phyloP scores from a whole-genome alignment of 2,888 invertebrate species.

The Apamea crenata region DNA sequence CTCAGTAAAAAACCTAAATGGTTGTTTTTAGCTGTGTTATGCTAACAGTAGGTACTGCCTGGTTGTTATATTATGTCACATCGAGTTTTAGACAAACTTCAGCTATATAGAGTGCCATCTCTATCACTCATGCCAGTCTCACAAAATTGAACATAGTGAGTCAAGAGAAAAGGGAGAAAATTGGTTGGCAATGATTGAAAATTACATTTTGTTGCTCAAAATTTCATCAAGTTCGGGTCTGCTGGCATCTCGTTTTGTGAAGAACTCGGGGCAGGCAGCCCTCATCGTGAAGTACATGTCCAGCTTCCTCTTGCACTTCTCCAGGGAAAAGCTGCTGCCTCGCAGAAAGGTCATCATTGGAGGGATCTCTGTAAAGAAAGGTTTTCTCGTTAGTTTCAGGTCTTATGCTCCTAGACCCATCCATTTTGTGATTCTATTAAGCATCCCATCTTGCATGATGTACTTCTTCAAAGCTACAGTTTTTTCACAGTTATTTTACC shows the following conservation, averaged over 20 bases:
- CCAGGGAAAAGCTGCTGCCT: constrained; percentile 95
- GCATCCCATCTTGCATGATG: no score
- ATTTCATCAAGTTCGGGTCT: constrained; percentile 92
- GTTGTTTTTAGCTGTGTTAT: not conserved
- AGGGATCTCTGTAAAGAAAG: constrained; percentile 90
- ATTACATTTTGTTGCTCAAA: constrained; percentile 90
- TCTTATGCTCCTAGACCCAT: not conserved
- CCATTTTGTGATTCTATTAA: no score
- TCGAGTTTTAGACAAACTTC: not conserved
- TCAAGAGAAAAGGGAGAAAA: not conserved
- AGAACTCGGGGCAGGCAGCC: constrained; percentile 95
- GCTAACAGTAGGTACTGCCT: no score
- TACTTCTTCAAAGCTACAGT: no score
- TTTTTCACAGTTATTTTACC: no score
- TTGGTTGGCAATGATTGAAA: not conserved
- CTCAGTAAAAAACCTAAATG: not conserved
- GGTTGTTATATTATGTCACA: no score
- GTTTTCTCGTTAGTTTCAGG: not conserved
- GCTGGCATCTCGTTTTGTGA: constrained; percentile 92
- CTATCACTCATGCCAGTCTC: not conserved
- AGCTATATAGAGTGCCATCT: not conserved
- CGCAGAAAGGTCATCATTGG: constrained; percentile 94
- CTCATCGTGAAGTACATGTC: constrained; percentile 97
- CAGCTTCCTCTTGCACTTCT: constrained; percentile 93
- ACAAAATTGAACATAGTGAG: no score